phyloP scores from a whole-genome alignment of 1,140 invertebrate species.

The Artemia franciscana region DNA sequence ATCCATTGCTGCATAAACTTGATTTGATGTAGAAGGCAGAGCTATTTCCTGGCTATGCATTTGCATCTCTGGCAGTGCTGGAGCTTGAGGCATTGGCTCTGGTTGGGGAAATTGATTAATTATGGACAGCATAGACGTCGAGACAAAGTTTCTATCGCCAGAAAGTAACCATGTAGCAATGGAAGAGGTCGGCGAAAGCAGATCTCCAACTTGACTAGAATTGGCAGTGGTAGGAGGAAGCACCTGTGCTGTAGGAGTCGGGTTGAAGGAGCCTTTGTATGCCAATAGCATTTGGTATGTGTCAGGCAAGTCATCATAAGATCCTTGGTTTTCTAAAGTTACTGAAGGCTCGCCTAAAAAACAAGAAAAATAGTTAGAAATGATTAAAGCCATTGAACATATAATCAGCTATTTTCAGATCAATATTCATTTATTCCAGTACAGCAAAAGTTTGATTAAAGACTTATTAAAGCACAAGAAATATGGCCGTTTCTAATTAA shows the following conservation, averaged over 20 bases:
- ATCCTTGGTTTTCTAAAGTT: too few species aligned
- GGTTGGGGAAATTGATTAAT: neutral
- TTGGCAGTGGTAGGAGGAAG: neutral
- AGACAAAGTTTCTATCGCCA: neutral
- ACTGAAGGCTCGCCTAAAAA: too few species aligned
- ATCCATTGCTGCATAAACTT: neutral
- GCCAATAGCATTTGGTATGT: too few species aligned
- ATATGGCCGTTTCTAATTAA: too few species aligned
- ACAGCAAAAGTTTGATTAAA: too few species aligned
- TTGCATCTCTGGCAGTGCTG: neutral
- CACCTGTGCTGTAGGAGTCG: neutral
- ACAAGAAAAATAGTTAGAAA: too few species aligned
- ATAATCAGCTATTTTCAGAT: too few species aligned
- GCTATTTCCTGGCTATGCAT: neutral
- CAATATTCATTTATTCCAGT: too few species aligned
- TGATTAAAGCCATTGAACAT: too few species aligned
- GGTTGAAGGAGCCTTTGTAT: neutral
- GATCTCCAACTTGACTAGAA: neutral
- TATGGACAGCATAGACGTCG: neutral
- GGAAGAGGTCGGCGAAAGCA: neutral
- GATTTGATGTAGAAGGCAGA: neutral
- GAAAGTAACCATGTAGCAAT: neutral
- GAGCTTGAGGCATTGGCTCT: neutral
- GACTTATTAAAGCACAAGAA: too few species aligned
- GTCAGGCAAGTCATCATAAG: too few species aligned